phyloP scores from a whole-genome alignment of 1,140 invertebrate species.

The Eumaeus atala region DNA sequence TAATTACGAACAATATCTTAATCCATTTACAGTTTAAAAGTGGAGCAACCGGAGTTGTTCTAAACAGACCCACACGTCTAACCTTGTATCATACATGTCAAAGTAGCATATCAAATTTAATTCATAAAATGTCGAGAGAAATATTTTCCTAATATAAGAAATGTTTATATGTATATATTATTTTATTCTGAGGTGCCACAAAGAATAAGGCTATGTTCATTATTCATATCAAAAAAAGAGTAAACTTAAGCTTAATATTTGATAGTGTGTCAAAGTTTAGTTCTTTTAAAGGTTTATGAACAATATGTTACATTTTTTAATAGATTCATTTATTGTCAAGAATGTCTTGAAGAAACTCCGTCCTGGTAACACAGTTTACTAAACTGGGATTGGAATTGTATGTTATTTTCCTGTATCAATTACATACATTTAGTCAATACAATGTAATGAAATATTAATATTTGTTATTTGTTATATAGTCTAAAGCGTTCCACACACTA shows the following conservation, averaged over 20 bases:
- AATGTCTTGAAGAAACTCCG: background rate
- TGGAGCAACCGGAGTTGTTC: too few species aligned
- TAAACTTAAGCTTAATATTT: background rate
- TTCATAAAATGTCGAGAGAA: constrained; percentile 5
- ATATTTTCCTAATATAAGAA: constrained; percentile 16
- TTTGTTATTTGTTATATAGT: constrained; percentile 4
- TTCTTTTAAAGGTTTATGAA: constrained; percentile 11
- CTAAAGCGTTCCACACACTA: background rate
- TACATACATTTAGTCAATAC: background rate
- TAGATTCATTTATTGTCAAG: background rate
- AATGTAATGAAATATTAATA: background rate
- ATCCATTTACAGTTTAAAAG: too few species aligned
- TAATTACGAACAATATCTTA: too few species aligned
- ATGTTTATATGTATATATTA: constrained; percentile 15
- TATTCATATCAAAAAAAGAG: constrained; percentile 14
- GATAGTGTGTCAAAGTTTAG: constrained; percentile 22
- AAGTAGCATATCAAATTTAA: constrained; percentile 17
- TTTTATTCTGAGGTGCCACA: constrained; percentile 42
- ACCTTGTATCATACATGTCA: constrained; percentile 15
- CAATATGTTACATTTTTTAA: background rate
- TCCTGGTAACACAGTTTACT: constrained; percentile 8
- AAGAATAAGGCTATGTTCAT: constrained; percentile 12
- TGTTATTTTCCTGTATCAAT: background rate
- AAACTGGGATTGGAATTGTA: background rate
- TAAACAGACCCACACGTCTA: too few species aligned